phyloP scores from a whole-genome alignment of 2,113 vertebrate species.

The Nibea coibor region DNA sequence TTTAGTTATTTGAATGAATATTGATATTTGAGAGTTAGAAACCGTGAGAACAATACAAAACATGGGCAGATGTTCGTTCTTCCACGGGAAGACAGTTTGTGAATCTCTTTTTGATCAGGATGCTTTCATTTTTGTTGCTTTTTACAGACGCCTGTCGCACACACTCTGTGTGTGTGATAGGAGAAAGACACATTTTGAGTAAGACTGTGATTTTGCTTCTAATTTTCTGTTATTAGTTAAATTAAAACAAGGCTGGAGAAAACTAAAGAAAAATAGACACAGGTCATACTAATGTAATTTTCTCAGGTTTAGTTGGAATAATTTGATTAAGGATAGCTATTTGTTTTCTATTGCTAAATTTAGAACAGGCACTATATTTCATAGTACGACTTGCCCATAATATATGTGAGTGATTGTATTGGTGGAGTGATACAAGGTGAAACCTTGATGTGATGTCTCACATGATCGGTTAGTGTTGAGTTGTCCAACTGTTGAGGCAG shows the following conservation, averaged over 20 bases:
- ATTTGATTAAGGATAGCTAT: no score
- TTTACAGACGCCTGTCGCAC: not conserved
- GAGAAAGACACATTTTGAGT: not conserved
- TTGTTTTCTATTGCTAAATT: no score
- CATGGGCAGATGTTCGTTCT: not conserved
- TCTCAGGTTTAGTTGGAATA: no score
- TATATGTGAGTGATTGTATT: no score
- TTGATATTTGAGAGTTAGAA: not conserved
- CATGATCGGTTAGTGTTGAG: no score
- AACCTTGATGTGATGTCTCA: no score
- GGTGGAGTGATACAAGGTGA: no score
- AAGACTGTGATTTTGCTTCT: not conserved
- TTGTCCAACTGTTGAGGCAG: no score
- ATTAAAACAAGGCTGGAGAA: not conserved
- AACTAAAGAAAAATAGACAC: not conserved
- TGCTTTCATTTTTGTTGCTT: not conserved
- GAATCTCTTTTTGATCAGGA: no score
- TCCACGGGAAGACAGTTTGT: not conserved
- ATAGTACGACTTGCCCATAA: no score
- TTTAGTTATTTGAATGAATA: not conserved
- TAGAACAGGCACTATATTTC: no score
- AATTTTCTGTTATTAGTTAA: not conserved
- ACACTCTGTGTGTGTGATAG: not conserved
- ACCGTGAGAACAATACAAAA: not conserved
- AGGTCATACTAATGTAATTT: not conserved